phyloP scores from a whole-genome alignment of 1,140 invertebrate species.

The Rhagoletis pomonella region DNA sequence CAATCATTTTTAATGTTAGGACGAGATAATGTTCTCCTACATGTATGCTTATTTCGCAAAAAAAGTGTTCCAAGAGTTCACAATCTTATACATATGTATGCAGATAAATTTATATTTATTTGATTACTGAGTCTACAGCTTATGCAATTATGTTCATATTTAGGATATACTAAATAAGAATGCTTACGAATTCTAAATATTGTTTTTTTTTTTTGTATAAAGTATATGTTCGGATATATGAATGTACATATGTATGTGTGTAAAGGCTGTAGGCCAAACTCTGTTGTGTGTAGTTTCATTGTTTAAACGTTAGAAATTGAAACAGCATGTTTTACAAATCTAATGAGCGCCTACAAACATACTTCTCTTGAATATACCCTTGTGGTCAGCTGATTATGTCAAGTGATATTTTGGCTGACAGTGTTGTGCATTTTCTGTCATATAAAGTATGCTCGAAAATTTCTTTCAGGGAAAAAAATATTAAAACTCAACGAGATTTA shows the following conservation, averaged over 20 bases:
- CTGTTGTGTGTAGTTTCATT: not conserved
- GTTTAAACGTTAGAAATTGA: not conserved
- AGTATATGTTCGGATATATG: not conserved
- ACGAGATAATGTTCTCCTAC: slow-evolving; percentile 5
- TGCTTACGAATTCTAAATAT: not conserved
- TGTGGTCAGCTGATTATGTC: too few species aligned
- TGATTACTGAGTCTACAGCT: too few species aligned
- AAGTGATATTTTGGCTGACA: too few species aligned
- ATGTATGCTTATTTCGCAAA: not conserved
- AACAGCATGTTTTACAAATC: not conserved
- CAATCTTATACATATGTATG: not conserved
- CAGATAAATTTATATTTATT: not conserved
- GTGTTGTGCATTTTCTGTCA: too few species aligned
- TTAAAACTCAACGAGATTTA: too few species aligned
- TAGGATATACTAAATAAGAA: too few species aligned
- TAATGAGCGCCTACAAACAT: slow-evolving; percentile 10
- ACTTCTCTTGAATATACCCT: too few species aligned
- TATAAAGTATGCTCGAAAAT: too few species aligned
- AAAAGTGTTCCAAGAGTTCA: slow-evolving; percentile 7
- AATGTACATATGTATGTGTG: not conserved
- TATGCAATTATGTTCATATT: too few species aligned
- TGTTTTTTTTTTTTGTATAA: not conserved
- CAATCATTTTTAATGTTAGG: not conserved
- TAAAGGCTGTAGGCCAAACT: not conserved
- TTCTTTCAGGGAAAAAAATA: too few species aligned